Evolutionary conservation across 2,113 vertebrate species (phyloP).

Genomic region (Elephantulus edwardii): DNA sequence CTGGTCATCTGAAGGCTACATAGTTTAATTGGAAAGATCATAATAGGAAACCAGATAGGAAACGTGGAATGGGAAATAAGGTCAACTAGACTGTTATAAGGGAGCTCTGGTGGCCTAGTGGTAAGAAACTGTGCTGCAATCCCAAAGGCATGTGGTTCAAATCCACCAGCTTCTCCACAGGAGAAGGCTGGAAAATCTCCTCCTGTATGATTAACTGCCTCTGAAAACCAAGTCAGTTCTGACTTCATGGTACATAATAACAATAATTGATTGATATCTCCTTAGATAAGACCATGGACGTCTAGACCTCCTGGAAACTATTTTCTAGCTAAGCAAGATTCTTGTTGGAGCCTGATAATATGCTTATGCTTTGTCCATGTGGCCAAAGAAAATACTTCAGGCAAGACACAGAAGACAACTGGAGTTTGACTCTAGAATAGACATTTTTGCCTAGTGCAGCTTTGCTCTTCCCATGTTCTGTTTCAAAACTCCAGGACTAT

Average conservation of each 20-base stretch:
- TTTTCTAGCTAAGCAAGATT: slow-evolving; percentile 31
- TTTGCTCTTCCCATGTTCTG: neutral
- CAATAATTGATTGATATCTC: no score
- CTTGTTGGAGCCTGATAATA: neutral
- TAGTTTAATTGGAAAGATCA: neutral
- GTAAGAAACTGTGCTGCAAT: no score
- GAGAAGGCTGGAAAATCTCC: no score
- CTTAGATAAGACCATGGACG: no score
- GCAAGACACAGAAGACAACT: neutral
- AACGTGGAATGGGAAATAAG: neutral
- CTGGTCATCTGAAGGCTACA: neutral
- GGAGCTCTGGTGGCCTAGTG: no score
- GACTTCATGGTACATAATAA: no score
- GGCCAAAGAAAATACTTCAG: slow-evolving; percentile 28
- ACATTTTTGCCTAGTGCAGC: slow-evolving; percentile 19
- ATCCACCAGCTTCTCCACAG: no score
- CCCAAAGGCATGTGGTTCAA: no score
- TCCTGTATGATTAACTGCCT: no score
- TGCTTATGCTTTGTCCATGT: neutral
- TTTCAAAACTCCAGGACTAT: slow-evolving; percentile 36
- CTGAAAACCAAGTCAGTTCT: no score
- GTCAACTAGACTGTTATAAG: neutral
- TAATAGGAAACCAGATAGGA: neutral
- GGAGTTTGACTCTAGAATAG: slow-evolving; percentile 32
- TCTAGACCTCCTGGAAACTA: slow-evolving; percentile 33